phyloP scores from a whole-genome alignment of 2,888 invertebrate genomes.

The Apantesis nais region DNA sequence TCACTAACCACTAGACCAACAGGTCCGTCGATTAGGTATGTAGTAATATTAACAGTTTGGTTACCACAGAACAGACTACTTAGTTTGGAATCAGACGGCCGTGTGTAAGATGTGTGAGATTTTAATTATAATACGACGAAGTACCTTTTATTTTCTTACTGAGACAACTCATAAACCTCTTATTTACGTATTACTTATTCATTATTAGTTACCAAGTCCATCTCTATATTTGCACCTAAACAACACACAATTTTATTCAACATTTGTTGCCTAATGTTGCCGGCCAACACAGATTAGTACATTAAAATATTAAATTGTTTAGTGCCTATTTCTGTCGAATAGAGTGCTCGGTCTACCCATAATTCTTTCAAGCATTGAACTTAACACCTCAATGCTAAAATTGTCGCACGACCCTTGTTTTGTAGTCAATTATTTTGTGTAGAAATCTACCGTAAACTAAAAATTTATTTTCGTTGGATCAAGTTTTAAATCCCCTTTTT shows the following conservation, averaged over 20 bases:
- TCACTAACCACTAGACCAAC: too few relatives aligned
- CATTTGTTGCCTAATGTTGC: too few relatives aligned
- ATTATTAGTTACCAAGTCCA: neutral
- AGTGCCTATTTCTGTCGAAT: neutral
- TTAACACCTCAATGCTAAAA: slow-evolving; percentile 51
- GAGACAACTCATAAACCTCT: neutral
- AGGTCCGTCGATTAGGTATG: too few relatives aligned
- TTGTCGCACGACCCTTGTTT: slow-evolving; percentile 65
- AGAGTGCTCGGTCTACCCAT: neutral
- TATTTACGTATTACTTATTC: neutral
- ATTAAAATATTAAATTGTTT: neutral
- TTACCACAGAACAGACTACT: too few relatives aligned
- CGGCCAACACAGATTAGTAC: neutral
- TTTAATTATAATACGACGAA: neutral
- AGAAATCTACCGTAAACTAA: slow-evolving; percentile 38
- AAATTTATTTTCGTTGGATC: too few relatives aligned
- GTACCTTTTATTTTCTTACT: neutral
- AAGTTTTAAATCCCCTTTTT: too few relatives aligned
- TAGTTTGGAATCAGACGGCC: too few relatives aligned
- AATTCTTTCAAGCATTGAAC: slow-evolving; percentile 15
- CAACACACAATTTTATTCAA: neutral
- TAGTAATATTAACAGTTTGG: too few relatives aligned
- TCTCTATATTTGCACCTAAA: neutral
- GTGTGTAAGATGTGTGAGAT: too few relatives aligned
- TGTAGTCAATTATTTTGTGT: slow-evolving; percentile 72